phyloP scores from a whole-genome alignment of 2,888 invertebrate genomes.

The Ellobium chinense region DNA sequence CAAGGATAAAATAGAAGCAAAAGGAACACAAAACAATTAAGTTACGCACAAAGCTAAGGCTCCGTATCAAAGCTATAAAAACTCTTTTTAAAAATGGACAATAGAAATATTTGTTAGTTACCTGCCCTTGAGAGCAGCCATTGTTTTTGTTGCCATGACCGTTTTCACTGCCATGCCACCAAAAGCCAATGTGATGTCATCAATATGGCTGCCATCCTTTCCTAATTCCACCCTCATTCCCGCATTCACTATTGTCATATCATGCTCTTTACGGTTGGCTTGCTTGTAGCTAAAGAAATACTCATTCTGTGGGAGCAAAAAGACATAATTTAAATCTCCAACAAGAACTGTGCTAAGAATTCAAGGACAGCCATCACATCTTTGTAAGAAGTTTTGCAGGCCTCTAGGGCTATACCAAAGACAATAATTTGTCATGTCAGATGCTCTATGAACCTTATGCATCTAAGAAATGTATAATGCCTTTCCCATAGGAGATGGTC shows the following conservation, averaged over 20 bases:
- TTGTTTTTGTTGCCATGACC: constrained; percentile 85
- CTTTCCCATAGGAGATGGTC: too few relatives aligned
- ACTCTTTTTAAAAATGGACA: too few relatives aligned
- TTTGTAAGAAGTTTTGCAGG: background rate
- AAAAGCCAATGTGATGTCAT: constrained; percentile 86
- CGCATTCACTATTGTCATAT: constrained; percentile 96
- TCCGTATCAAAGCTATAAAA: too few relatives aligned
- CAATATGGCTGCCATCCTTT: constrained; percentile 79
- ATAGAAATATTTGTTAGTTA: too few relatives aligned
- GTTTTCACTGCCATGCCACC: constrained; percentile 97
- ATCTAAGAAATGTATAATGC: too few relatives aligned
- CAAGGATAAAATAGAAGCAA: too few relatives aligned
- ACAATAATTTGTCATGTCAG: too few relatives aligned
- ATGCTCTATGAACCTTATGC: too few relatives aligned
- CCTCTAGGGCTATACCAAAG: too few relatives aligned
- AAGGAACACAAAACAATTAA: too few relatives aligned
- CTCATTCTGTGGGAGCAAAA: constrained; percentile 78
- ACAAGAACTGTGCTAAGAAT: background rate
- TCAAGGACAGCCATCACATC: background rate
- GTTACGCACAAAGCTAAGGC: too few relatives aligned
- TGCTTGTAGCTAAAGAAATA: constrained; percentile 92
- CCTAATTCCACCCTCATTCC: constrained; percentile 85
- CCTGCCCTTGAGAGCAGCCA: constrained; percentile 81
- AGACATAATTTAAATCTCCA: background rate
- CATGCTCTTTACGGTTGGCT: constrained; percentile 94